These are phyloP conservation scores for Cataglyphis cursor DNA, from an alignment of 2,888 invertebrate genomes.

Conservation along the genomic window DNA sequence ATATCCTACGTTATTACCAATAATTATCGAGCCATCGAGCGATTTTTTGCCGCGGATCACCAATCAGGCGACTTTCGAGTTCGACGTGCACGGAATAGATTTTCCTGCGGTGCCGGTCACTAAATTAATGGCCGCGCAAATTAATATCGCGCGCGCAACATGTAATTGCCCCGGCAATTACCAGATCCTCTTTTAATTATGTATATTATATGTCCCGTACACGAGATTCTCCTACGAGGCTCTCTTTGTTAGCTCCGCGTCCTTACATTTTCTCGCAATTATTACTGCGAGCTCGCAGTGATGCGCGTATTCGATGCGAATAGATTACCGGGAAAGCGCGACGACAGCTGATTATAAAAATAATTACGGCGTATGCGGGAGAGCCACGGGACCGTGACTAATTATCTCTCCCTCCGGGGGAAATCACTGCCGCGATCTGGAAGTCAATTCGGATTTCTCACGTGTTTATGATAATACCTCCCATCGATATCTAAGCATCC, in stretches of 20 bases:
- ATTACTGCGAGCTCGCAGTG: slow-evolving; percentile 42
- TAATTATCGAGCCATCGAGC: slow-evolving; percentile 53
- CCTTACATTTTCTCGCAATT: slow-evolving; percentile 48
- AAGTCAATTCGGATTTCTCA: slow-evolving; percentile 54
- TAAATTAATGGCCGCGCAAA: slow-evolving; percentile 62
- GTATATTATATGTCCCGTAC: slow-evolving; percentile 58
- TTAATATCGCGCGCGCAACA: slow-evolving; percentile 59
- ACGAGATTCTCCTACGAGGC: neutral
- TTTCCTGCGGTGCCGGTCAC: slow-evolving; percentile 38
- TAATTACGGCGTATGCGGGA: slow-evolving; percentile 65
- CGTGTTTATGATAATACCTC: slow-evolving; percentile 67
- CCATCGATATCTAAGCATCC: slow-evolving; percentile 59
- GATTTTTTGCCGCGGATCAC: slow-evolving; percentile 43
- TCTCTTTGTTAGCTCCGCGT: neutral
- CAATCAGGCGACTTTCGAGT: slow-evolving; percentile 47
- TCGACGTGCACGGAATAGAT: slow-evolving; percentile 53
- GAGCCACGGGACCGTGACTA: slow-evolving; percentile 74
- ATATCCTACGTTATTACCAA: slow-evolving; percentile 47
- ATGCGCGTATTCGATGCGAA: slow-evolving; percentile 56
- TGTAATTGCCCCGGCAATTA: slow-evolving; percentile 66
- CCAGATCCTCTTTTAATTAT: slow-evolving; percentile 64
- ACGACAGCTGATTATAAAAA: slow-evolving; percentile 78
- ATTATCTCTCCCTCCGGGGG: slow-evolving; percentile 65
- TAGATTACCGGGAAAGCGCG: slow-evolving; percentile 75
- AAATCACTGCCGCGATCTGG: slow-evolving; percentile 61